phyloP scores from a whole-genome alignment of 1,140 invertebrate species.

The honey bee (Apis mellifera) region DNA sequence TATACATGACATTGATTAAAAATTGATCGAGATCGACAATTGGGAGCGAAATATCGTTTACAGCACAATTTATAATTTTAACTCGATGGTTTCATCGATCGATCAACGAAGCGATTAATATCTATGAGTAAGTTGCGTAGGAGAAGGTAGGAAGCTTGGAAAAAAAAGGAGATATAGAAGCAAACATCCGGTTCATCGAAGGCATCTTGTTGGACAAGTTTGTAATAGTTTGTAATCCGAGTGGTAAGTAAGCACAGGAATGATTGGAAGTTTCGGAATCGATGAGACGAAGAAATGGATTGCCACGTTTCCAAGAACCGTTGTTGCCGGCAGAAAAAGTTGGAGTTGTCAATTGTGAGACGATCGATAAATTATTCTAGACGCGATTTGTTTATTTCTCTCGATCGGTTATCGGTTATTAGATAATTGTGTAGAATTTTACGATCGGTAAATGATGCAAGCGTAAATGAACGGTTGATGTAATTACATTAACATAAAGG shows the following conservation, averaged over 20 bases:
- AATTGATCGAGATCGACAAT: background rate
- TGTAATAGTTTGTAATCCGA: too few relatives aligned
- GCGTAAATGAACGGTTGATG: background rate
- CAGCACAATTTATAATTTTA: background rate
- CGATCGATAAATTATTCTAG: background rate
- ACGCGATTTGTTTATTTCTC: background rate
- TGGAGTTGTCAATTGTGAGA: background rate
- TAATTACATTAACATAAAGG: background rate
- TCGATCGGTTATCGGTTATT: background rate
- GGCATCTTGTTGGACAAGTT: too few relatives aligned
- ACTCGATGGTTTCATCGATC: too few relatives aligned
- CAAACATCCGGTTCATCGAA: background rate
- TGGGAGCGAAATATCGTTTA: background rate
- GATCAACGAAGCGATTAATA: conserved; percentile 1
- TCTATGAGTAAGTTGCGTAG: background rate
- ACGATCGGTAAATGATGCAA: background rate
- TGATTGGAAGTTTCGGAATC: background rate
- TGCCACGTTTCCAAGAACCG: background rate
- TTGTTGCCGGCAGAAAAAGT: too few relatives aligned
- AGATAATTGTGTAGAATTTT: conserved; percentile 14
- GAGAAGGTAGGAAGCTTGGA: background rate
- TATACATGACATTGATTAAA: background rate
- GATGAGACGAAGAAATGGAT: background rate
- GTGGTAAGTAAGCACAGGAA: too few relatives aligned
- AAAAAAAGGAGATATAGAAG: background rate